phyloP scores from a whole-genome alignment of 1,140 invertebrate genomes.

The Psix sp. region DNA sequence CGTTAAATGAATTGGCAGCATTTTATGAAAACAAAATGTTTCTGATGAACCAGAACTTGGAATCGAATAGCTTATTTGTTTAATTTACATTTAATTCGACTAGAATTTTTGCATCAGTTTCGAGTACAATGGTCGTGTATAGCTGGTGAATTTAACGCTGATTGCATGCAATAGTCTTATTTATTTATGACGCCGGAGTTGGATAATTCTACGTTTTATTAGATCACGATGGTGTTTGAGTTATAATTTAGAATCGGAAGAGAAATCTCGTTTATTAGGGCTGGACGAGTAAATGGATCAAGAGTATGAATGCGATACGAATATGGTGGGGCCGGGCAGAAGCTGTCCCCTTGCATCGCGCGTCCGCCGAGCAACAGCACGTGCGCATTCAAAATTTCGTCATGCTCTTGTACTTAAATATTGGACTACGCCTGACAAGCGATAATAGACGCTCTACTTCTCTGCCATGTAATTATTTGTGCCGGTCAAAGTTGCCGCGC shows the following conservation, averaged over 20 bases:
- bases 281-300: constrained; percentile 47
- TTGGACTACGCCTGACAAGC: constrained; percentile 47
- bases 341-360: constrained; percentile 15
- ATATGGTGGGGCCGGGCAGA: constrained; percentile 13
- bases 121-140: too few relatives aligned
- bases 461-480: constrained; percentile 34
- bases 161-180: constrained; percentile 19
- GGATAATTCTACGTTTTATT: constrained; percentile 52
- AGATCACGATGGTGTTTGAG: constrained; percentile 49
- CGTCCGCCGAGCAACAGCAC: constrained; percentile 22
- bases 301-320: constrained; percentile 30
- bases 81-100: too few relatives aligned
- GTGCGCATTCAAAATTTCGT: constrained; percentile 58
- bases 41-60: too few relatives aligned
- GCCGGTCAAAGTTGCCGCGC: constrained; percentile 19
- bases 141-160: background rate
- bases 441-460: constrained; percentile 54
- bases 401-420: constrained; percentile 55
- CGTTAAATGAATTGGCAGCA: too few relatives aligned
- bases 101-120: too few relatives aligned
- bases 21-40: too few relatives aligned
- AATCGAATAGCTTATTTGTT: too few relatives aligned
- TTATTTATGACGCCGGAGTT: constrained; percentile 9
- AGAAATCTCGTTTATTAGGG: constrained; percentile 50
- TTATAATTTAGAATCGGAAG: constrained; percentile 50